Conservation (phyloP, 2,113 vertebrate species). For the Plestiodon gilberti region DNA sequence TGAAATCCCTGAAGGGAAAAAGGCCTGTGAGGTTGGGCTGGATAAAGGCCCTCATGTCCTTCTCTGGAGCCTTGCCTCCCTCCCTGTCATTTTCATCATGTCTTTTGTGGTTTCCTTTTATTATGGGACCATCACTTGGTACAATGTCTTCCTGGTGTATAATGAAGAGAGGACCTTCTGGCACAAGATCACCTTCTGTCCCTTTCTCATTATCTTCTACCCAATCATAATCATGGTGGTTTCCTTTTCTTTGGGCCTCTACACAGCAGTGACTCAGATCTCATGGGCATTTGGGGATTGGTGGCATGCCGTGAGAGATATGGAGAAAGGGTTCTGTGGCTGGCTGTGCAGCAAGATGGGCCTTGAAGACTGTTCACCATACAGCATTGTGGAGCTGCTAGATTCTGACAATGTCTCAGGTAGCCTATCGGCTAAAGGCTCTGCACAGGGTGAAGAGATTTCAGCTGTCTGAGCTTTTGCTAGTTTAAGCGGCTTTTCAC, state of each 20-base stretch:
- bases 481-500: not conserved
- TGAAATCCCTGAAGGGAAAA: slow-evolving; percentile 71
- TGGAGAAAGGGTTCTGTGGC: slow-evolving; percentile 98
- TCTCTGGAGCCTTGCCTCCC: slow-evolving; percentile 94
- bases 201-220: slow-evolving; percentile 95
- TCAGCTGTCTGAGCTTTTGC: slow-evolving; percentile 81
- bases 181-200: slow-evolving; percentile 97
- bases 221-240: slow-evolving; percentile 94
- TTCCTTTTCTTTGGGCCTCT: slow-evolving; percentile 89
- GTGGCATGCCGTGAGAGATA: slow-evolving; percentile 92
- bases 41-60: slow-evolving; percentile 90
- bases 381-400: slow-evolving; percentile 95
- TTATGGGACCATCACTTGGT: slow-evolving; percentile 98
- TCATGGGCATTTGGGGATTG: slow-evolving; percentile 94
- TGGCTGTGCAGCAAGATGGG: slow-evolving; percentile 97
- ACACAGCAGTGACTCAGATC: slow-evolving; percentile 91
- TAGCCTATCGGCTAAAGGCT: slow-evolving; percentile 86
- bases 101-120: slow-evolving; percentile 97
- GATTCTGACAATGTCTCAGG: slow-evolving; percentile 93
- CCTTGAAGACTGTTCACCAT: slow-evolving; percentile 95
- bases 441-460: slow-evolving; percentile 86
- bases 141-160: slow-evolving; percentile 98
- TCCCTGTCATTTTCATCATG: slow-evolving; percentile 90
- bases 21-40: slow-evolving; percentile 81
- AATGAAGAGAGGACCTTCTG: slow-evolving; percentile 99